phyloP scores from a whole-genome alignment of 2,888 invertebrate species.

The Tenthredo notha region DNA sequence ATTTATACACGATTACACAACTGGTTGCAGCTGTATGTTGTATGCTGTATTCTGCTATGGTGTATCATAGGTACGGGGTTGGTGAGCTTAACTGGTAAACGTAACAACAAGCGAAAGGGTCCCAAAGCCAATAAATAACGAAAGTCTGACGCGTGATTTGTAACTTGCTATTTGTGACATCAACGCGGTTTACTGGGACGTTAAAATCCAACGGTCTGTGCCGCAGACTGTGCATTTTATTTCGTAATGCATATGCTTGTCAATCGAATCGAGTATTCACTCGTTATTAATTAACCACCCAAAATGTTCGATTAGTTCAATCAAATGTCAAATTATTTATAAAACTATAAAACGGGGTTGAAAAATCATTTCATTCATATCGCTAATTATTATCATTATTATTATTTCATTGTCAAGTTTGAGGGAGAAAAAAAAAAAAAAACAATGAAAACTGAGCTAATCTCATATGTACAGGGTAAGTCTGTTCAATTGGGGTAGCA shows the following conservation, averaged over 20 bases:
- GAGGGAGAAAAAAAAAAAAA: too few relatives aligned
- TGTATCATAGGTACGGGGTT: neutral
- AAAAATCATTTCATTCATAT: neutral
- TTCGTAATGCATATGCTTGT: neutral
- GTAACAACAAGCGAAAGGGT: conserved; percentile 22
- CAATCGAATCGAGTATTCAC: neutral
- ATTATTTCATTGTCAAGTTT: too few relatives aligned
- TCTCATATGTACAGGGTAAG: too few relatives aligned
- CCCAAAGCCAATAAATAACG: conserved; percentile 42
- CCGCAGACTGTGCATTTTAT: neutral
- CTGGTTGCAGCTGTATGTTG: conserved; percentile 41
- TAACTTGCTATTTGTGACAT: conserved; percentile 30
- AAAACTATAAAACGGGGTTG: neutral
- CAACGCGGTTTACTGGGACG: conserved; percentile 18
- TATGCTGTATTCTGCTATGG: neutral
- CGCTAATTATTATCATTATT: too few relatives aligned
- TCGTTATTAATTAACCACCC: neutral
- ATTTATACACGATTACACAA: conserved; percentile 54
- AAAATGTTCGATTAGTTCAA: neutral
- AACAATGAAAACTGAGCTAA: too few relatives aligned
- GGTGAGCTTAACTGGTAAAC: conserved; percentile 21
- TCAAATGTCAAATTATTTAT: neutral
- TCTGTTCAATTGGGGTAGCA: too few relatives aligned
- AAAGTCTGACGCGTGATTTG: conserved; percentile 48
- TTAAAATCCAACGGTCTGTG: neutral